Percentiles rank a stretch among this genome's conserved stretches.
phyloP scores from a whole-genome alignment of 1,140 invertebrate genomes.

The Aphelinus certus region DNA sequence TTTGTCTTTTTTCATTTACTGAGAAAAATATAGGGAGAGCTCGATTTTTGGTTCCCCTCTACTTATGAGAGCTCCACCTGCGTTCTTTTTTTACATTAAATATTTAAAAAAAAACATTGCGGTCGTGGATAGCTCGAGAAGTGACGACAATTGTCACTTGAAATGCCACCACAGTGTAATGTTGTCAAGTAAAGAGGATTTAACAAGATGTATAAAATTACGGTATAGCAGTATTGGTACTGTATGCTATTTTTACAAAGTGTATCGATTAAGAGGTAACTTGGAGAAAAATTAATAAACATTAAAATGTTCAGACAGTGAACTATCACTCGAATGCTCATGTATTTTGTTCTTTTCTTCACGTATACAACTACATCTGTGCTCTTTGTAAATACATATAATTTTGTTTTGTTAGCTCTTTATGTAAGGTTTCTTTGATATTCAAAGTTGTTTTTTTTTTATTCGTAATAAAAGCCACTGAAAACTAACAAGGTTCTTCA shows the following conservation, averaged over 20 bases:
- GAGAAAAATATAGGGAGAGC: not conserved
- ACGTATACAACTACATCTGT: constrained; percentile 20
- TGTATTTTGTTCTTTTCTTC: constrained; percentile 32
- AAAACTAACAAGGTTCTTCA: too few species aligned
- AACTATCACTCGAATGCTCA: constrained; percentile 8
- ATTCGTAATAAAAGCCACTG: constrained; percentile 30
- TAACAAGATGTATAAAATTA: constrained; percentile 54
- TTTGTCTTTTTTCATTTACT: constrained; percentile 1
- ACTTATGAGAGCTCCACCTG: not conserved
- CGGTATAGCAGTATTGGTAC: constrained; percentile 60
- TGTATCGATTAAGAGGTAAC: constrained; percentile 58
- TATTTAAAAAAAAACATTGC: not conserved
- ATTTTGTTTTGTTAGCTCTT: constrained; percentile 37
- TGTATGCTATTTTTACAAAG: constrained; percentile 63
- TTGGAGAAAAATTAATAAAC: constrained; percentile 55
- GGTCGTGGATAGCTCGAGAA: not conserved
- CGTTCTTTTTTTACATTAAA: constrained; percentile 23
- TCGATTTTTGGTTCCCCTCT: constrained; percentile 4
- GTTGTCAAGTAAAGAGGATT: constrained; percentile 47
- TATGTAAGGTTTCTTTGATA: constrained; percentile 40
- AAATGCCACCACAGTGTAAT: constrained; percentile 53
- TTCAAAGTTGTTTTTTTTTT: constrained; percentile 38
- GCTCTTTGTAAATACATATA: constrained; percentile 35
- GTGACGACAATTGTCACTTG: constrained; percentile 40
- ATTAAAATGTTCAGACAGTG: constrained; percentile 45